Evolutionary conservation across 2,113 vertebrate species (phyloP).

Genomic region (Egretta garzetta): DNA sequence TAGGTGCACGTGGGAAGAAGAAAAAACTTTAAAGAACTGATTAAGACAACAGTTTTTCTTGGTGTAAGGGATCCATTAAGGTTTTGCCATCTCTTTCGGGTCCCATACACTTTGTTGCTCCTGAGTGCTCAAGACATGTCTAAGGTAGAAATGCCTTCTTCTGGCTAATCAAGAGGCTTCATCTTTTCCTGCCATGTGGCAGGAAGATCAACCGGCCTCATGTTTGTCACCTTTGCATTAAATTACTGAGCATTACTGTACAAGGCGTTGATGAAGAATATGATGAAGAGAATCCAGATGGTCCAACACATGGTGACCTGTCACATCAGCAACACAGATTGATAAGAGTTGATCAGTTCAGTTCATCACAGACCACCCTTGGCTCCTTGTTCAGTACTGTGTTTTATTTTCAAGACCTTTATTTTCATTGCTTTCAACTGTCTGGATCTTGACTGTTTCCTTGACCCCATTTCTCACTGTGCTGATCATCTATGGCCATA

Average conservation of each 20-base stretch:
- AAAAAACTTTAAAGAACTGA: not conserved
- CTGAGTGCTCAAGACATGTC: not conserved
- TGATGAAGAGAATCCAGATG: slow-evolving; percentile 52
- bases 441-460: not conserved
- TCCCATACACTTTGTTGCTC: not conserved
- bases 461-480: slow-evolving; percentile 2
- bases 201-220: not conserved
- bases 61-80: not conserved
- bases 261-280: not conserved
- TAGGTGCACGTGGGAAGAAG: not conserved
- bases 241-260: not conserved
- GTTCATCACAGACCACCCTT: not conserved
- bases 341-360: slow-evolving; percentile 19
- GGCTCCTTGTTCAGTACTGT: not conserved
- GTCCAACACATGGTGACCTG: slow-evolving; percentile 55
- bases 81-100: not conserved
- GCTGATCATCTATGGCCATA: not conserved
- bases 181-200: not conserved
- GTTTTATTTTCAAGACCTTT: slow-evolving; percentile 22
- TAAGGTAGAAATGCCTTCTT: not conserved
- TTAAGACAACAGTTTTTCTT: not conserved
- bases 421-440: not conserved
- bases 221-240: not conserved
- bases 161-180: not conserved
- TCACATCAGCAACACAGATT: slow-evolving; percentile 41